phyloP scores from a whole-genome alignment of 2,888 invertebrate genomes.

The Synanthedon myopaeformis region DNA sequence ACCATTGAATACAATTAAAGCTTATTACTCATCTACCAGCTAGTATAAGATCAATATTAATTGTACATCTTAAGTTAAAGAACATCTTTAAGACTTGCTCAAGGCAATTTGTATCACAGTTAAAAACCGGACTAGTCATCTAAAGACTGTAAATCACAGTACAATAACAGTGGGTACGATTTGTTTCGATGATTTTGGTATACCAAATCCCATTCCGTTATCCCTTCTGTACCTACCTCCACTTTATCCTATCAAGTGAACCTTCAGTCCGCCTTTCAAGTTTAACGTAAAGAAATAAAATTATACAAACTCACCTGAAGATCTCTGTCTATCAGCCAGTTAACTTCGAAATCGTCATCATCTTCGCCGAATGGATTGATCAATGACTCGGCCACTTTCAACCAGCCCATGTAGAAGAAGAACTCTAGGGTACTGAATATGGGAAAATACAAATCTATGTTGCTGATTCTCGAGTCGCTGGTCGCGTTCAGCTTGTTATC shows the following conservation, averaged over 20 bases:
- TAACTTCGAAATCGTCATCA: slow-evolving; percentile 92
- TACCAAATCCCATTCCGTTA: not conserved
- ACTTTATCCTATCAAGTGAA: not conserved
- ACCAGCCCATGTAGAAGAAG: slow-evolving; percentile 90
- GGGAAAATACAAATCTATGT: slow-evolving; percentile 89
- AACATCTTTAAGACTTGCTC: too few species aligned
- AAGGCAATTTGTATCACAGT: too few species aligned
- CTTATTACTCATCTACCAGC: too few species aligned
- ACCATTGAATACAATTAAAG: too few species aligned
- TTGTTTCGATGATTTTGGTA: not conserved
- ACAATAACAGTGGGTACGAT: too few species aligned
- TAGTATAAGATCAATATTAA: too few species aligned
- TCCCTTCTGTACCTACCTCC: too few species aligned
- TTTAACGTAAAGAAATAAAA: not conserved
- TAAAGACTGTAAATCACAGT: too few species aligned
- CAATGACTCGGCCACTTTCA: slow-evolving; percentile 90
- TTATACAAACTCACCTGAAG: slow-evolving; percentile 72
- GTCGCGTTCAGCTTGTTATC: slow-evolving; percentile 61
- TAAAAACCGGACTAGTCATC: too few species aligned
- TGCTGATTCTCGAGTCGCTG: slow-evolving; percentile 51
- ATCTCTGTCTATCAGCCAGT: slow-evolving; percentile 94
- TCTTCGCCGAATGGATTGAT: slow-evolving; percentile 95
- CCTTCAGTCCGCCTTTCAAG: not conserved
- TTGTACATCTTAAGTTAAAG: too few species aligned
- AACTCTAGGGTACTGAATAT: slow-evolving; percentile 91